A percentile compares a stretch with the other conserved stretches of the same genome.
Conservation (phyloP, 30 jellyfish, hydroid and myxozoan species). For the Aurelia sp. region DNA sequence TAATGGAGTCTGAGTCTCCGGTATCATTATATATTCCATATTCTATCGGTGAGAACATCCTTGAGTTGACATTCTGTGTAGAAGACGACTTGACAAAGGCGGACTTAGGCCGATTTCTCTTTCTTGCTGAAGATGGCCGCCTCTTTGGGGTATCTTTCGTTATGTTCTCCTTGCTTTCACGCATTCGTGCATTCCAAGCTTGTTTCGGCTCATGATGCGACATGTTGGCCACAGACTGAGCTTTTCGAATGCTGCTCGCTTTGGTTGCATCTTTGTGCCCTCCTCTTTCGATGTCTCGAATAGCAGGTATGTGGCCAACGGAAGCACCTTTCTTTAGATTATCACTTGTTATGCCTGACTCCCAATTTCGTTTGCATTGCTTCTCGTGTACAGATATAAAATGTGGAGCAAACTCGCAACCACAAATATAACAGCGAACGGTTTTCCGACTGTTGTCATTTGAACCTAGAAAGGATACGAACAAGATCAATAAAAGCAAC, state of each 20-base stretch:
- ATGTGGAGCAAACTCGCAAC: constrained; percentile 62
- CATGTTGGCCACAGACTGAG: constrained; percentile 62
- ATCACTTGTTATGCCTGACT: constrained; percentile 42
- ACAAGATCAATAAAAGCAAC: too few relatives aligned
- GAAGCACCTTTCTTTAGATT: constrained; percentile 51
- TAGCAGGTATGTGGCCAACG: constrained; percentile 45
- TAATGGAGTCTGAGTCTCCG: neutral
- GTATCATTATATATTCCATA: constrained; percentile 42
- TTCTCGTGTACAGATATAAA: constrained; percentile 67
- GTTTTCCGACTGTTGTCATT: constrained; percentile 24
- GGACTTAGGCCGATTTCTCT: constrained; percentile 67
- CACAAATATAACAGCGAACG: constrained; percentile 83
- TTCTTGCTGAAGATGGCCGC: constrained; percentile 3
- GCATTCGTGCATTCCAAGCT: constrained; percentile 68
- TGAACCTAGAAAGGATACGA: constrained; percentile 45
- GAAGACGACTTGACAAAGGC: constrained; percentile 50
- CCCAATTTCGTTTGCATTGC: constrained; percentile 82
- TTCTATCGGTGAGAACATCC: constrained; percentile 28
- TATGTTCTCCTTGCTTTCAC: constrained; percentile 32
- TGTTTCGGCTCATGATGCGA: constrained; percentile 46
- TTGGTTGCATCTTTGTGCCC: neutral
- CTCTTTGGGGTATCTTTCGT: constrained; percentile 21
- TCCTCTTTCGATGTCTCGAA: constrained; percentile 25
- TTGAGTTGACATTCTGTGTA: constrained; percentile 31
- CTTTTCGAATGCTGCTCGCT: constrained; percentile 41